Base-by-base conservation (phyloP, 2,113 vertebrate genomes). In the Micromys minutus region DNA sequence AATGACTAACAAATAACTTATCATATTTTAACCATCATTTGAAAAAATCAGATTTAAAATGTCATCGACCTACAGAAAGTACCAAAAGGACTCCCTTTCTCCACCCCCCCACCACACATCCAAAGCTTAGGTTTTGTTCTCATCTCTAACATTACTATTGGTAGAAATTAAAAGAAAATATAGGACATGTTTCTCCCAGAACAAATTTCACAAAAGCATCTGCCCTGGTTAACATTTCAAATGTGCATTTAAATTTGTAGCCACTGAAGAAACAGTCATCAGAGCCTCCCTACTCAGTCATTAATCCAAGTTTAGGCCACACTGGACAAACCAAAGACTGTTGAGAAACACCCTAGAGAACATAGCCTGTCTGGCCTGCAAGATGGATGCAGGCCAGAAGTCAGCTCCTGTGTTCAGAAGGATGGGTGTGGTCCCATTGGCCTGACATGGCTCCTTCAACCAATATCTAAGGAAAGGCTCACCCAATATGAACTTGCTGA, bases 151-250 rank as follows among this genome's bases (percentile, higher is more conserved):
- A 42, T 21, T 26, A 80, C 10, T 22, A 13, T 22, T 45, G 50
- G 74, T 89, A 45, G 34, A 80, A 90, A 42, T 2, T 47, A 57
- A 89, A 84, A 94, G 89, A 94, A 76, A 94, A 85, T 19, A 84
- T 79, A 81, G 85, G 69, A 83, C 45, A 50, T 52, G 19, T 16
- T 34, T 39, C 31, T 65, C 50, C 77, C 55, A 63, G 50, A 65
- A 83, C 63, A 94, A 96, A 88, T 75, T 36, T n/a, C 97, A 93
- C 79, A 83, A 95, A 93, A 67, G 13, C 80, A 34, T 96, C 71
- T 89, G 89, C 69, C 75, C 88, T 16, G 1, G 71, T 67, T 72
- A 95, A 95, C 57, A 86, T 91, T 75, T 96, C 65, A 92, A 97
- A 96, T 96, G 90, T 69, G 71, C 42, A 36, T 80, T 95, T 69